These are phyloP conservation scores for Megalonaias nervosa DNA, from an alignment of 1,140 invertebrate genomes.

Conservation along the genomic window DNA sequence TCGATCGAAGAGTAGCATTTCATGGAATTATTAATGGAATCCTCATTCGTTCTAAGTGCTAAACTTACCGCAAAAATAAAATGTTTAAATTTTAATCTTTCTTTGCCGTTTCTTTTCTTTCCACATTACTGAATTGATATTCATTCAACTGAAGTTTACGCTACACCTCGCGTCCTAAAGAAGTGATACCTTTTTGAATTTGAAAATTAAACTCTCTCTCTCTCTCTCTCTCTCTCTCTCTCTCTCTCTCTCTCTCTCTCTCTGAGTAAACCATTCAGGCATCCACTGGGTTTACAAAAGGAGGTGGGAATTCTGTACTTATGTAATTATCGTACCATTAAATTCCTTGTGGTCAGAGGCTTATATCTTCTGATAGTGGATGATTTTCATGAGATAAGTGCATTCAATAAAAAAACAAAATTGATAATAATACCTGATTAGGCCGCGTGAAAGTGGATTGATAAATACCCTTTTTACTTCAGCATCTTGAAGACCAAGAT, in stretches of 20 bases:
- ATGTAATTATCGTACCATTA: background rate
- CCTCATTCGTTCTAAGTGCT: background rate
- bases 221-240: too few species aligned
- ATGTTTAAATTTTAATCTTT: too few species aligned
- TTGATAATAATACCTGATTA: background rate
- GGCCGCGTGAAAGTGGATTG: background rate
- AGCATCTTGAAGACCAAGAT: slow-evolving; percentile 8
- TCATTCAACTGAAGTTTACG: too few species aligned
- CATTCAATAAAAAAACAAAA: background rate
- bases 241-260: too few species aligned
- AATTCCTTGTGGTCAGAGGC: background rate
- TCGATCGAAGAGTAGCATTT: background rate
- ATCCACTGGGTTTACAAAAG: background rate
- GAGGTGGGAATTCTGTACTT: background rate
- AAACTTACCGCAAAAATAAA: background rate
- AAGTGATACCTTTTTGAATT: too few species aligned
- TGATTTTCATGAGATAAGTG: background rate
- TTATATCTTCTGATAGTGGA: background rate
- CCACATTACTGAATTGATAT: too few species aligned
- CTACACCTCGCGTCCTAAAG: too few species aligned
- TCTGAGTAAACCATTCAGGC: background rate
- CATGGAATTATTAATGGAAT: background rate
- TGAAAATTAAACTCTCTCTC: too few species aligned
- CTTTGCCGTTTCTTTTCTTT: too few species aligned
- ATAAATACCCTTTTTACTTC: slow-evolving; percentile 11